Evolutionary conservation across 2,888 invertebrate genomes (phyloP), one percentile per base, ranked within the genome.

Genomic region (Conomelus anceps): DNA sequence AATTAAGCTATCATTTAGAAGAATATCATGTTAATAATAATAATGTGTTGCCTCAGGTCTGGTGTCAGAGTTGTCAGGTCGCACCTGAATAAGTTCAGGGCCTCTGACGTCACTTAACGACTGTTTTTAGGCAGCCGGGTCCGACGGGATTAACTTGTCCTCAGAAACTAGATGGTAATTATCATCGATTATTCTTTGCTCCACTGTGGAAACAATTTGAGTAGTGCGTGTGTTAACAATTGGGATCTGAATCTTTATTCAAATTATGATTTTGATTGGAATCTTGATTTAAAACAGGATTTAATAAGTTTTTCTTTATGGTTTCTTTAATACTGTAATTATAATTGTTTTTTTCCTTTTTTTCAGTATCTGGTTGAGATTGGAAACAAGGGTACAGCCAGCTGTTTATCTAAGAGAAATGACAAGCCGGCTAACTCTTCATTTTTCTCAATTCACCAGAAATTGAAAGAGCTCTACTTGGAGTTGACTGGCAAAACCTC

Each of bases 361-460:
- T 63, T 85, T 29, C 90, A 92, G 92, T 90, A 91, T 90, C 90
- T 92, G 90, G 89, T 92, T 90, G 90, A 91, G 86, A 91, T 90
- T 87, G 91, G 91, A 41, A 91, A 89, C 84, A 91, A 90, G 90
- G 89, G 90, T 88, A 91, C 91, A 90, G 90, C 90, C 89, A 90
- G 89, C 26, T 91, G 91, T 89, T 90, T 91, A 22, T 90, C 90
- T 22, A 90, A 89, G 89, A 90, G 90, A 41, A 90, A 90, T 90
- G 89, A 89, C 86, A 89, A 89, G 24, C 88, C 86, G 23, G 85
- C 89, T 34, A 85, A 22, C 24, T 23, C 23, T 4, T 22, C 85
- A 23, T 91, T 91, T 90, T 93, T 93, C 92, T 93, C 93, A 91
- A 93, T 94, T 90, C 93, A 93, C 91, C 93, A 93, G 22, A 93